phyloP scores from a whole-genome alignment of 1,140 invertebrate species.

The Drosophila cardini region DNA sequence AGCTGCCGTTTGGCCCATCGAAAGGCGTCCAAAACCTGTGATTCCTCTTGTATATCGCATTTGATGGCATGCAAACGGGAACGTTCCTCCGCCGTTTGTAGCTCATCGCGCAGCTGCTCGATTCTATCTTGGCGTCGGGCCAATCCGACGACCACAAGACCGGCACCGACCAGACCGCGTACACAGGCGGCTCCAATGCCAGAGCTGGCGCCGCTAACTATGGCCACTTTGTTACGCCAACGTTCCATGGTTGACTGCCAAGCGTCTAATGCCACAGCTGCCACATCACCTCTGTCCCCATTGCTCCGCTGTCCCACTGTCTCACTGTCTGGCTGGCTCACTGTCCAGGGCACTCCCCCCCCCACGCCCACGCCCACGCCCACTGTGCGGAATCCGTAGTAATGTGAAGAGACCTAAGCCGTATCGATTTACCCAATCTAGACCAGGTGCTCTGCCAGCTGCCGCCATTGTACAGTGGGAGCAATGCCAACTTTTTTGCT shows the following conservation, averaged over 20 bases:
- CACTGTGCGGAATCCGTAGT: conserved; percentile 18
- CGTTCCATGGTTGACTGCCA: conserved; percentile 77
- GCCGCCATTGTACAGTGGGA: neutral
- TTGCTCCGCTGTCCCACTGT: no score
- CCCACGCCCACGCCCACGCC: neutral
- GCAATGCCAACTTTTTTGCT: no score
- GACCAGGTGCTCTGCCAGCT: conserved; percentile 4
- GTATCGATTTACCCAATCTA: conserved; percentile 26
- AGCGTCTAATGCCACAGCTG: conserved; percentile 1
- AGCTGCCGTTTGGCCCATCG: conserved; percentile 87
- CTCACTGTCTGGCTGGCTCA: neutral
- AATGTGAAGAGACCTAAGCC: conserved; percentile 27
- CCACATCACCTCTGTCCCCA: neutral
- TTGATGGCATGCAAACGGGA: conserved; percentile 85
- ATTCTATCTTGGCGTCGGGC: conserved; percentile 88
- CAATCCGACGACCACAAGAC: conserved; percentile 89
- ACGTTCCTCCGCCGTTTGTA: conserved; percentile 39
- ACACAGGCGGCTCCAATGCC: conserved; percentile 87
- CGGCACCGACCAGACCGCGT: conserved; percentile 85
- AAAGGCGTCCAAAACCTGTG: conserved; percentile 89
- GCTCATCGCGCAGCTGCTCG: conserved; percentile 80
- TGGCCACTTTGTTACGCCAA: conserved; percentile 81
- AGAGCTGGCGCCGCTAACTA: conserved; percentile 85
- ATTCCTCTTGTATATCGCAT: conserved; percentile 88
- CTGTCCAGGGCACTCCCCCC: no score